phyloP scores from a whole-genome alignment of 2,113 vertebrate genomes.

The Narcine bancroftii region DNA sequence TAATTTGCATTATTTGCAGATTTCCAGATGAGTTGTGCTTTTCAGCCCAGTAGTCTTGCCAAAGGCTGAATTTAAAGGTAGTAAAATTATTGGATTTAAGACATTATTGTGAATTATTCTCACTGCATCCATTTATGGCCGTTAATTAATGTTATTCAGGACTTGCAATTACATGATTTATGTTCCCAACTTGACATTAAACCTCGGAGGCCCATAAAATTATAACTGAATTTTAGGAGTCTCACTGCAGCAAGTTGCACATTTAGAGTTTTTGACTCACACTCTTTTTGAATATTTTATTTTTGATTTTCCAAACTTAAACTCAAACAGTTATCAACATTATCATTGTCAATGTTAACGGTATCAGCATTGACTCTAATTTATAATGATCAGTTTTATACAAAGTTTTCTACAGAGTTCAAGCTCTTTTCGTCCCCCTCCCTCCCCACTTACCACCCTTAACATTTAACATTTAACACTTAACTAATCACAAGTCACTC shows the following conservation, averaged over 20 bases:
- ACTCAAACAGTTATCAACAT: too few relatives aligned
- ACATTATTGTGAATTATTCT: slow-evolving; percentile 14
- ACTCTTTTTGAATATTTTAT: neutral
- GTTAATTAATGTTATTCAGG: neutral
- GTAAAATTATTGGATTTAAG: slow-evolving; percentile 7
- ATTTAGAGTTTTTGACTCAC: neutral
- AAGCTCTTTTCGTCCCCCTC: too few relatives aligned
- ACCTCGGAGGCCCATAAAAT: neutral
- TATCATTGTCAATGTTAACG: too few relatives aligned
- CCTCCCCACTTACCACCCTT: too few relatives aligned
- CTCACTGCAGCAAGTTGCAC: neutral
- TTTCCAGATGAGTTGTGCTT: neutral
- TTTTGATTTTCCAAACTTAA: too few relatives aligned
- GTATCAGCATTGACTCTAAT: too few relatives aligned
- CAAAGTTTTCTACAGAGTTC: too few relatives aligned
- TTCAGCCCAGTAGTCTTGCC: neutral
- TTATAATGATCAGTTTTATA: too few relatives aligned
- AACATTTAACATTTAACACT: too few relatives aligned
- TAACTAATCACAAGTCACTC: too few relatives aligned
- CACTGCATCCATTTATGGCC: neutral
- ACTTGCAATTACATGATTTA: neutral
- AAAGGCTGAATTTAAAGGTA: neutral
- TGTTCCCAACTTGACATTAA: neutral
- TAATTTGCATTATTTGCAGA: neutral
- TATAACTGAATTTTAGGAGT: neutral